Conservation (phyloP, 2,888 invertebrate species). For the Phymatocera aterrima region DNA sequence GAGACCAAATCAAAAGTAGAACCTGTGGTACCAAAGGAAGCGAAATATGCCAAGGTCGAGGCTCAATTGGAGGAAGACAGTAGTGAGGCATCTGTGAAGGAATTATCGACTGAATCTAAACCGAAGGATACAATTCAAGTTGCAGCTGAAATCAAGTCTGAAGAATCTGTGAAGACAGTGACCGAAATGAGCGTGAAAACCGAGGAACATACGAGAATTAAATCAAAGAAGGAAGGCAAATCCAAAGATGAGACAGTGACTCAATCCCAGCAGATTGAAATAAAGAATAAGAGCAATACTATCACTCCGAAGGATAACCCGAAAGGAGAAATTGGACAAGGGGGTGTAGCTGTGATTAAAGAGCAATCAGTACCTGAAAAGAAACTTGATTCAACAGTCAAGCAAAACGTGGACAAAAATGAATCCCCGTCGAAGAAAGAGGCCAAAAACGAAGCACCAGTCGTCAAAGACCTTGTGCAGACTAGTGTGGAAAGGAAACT, state of each 20-base stretch:
- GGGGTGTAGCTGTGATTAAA: neutral
- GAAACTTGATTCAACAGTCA: neutral
- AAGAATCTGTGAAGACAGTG: neutral
- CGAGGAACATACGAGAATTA: neutral
- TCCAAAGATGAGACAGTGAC: neutral
- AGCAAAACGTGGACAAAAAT: neutral
- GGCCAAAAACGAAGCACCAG: neutral
- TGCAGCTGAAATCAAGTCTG: constrained; percentile 3
- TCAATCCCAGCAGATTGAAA: neutral
- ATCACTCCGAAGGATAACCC: constrained; percentile 8
- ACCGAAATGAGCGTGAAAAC: neutral
- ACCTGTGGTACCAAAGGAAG: neutral
- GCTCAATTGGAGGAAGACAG: constrained; percentile 4
- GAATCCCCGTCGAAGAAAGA: neutral
- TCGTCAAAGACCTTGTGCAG: neutral
- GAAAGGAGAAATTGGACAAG: neutral
- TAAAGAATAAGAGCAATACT: neutral
- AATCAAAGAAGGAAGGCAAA: neutral
- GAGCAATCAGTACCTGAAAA: neutral
- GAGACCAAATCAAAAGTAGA: constrained; percentile 15
- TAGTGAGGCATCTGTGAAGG: neutral
- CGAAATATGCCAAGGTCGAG: neutral
- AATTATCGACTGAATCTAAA: neutral
- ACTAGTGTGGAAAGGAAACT: neutral
- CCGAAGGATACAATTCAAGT: constrained; percentile 5